These are phyloP conservation scores for Conops quadrifasciatus DNA, from an alignment of 2,888 invertebrate genomes.

Conservation along the genomic window DNA sequence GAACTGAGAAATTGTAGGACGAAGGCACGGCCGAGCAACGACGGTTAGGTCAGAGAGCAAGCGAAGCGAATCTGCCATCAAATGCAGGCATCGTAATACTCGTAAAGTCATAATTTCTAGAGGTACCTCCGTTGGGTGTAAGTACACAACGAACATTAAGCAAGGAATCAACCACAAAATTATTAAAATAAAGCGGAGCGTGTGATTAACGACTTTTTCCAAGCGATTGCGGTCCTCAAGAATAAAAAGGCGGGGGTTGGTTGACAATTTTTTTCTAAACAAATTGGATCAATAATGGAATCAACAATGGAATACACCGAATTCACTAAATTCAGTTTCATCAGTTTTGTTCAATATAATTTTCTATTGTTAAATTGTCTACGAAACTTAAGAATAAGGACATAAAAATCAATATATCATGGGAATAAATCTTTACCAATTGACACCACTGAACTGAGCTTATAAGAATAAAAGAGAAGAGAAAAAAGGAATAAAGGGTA, in stretches of 20 bases:
- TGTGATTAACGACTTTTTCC: not conserved
- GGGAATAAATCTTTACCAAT: conserved; percentile 30
- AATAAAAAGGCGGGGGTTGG: no score
- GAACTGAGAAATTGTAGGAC: not conserved
- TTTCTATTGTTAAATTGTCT: conserved; percentile 6
- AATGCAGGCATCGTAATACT: conserved; percentile 23
- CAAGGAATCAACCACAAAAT: not conserved
- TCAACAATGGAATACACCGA: no score
- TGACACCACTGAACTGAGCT: not conserved
- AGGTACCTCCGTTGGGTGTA: not conserved
- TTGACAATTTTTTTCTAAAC: no score
- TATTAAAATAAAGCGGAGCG: not conserved
- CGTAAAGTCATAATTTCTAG: conserved; percentile 22
- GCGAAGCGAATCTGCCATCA: not conserved
- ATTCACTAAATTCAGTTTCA: not conserved
- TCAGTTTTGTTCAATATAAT: not conserved
- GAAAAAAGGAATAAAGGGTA: conserved; percentile 13
- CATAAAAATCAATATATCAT: conserved; percentile 16
- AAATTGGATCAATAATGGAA: no score
- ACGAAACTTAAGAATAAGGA: not conserved
- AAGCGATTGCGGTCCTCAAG: no score
- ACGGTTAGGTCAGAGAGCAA: no score
- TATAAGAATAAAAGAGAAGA: conserved; percentile 14
- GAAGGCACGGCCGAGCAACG: not conserved
- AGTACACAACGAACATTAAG: no score